Base-by-base conservation (phyloP, 2,888 invertebrate genomes). In the Polydesmus complanatus region DNA sequence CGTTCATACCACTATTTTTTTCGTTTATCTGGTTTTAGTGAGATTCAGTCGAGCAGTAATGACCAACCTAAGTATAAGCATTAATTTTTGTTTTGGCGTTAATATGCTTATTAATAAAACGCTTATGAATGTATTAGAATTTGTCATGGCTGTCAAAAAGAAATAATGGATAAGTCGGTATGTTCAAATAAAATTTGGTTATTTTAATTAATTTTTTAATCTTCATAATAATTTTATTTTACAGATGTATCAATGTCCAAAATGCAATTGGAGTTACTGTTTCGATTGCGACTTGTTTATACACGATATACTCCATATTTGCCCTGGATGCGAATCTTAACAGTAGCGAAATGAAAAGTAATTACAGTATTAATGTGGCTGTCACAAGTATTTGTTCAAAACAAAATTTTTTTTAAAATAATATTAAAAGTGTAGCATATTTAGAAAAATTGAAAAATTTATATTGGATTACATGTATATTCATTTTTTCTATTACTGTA, bases 1-100 rank as follows among this genome's bases (percentile, higher is more conserved):
- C 82, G 97, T 65, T 95, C 96, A 0, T 96, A 96, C 74, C 96
- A 97, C 73, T 97, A 98, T 75, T 78, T 98, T 64, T 95, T 97
- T 73, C 96, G 96, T 0, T 86, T 95, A 55, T 84, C 87, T 53
- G 81, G 85, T 56, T 98, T 88, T 70, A 80, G 79, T 58, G 95
- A 96, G 75, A 67, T 86, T 47, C 49, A 25, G n/a, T n/a, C n/a
- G 5, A 51, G 22, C n/a, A 5, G 18, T 18, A 54, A 65, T 64
- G 55, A 26, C 47, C 19, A 48, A 18, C 5, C 69, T 68, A 61
- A 54, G 65, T 61, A 22, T 18, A 37, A 18, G 19, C n/a, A n/a
- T n/a, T n/a, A n/a, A n/a, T n/a, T n/a, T n/a, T n/a, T n/a, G n/a
- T n/a, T n/a, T n/a, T n/a, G n/a, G n/a, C n/a, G n/a, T n/a, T n/a